Percentiles rank a stretch among this genome's conserved stretches.
Conservation (phyloP, 2,113 vertebrate species). For the Willisornis vidua region DNA sequence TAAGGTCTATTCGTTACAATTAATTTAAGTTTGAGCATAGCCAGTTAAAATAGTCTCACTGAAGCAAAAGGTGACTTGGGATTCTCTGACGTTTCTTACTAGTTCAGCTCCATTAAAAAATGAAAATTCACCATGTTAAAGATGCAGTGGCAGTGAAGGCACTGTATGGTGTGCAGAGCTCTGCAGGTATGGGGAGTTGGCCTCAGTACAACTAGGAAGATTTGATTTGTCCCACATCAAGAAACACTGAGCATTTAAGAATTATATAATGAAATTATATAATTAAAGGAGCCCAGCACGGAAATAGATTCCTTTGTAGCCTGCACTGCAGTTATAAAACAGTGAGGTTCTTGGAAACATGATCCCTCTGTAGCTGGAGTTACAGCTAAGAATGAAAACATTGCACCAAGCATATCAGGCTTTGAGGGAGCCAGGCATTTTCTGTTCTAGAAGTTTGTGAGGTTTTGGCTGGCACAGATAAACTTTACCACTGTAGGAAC, state of each 20-base stretch:
- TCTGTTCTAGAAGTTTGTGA: neutral
- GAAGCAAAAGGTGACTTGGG: neutral
- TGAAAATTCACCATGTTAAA: neutral
- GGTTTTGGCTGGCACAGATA: neutral
- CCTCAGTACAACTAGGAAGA: neutral
- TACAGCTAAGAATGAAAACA: neutral
- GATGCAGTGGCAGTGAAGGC: neutral
- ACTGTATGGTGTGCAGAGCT: neutral
- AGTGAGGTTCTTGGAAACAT: neutral
- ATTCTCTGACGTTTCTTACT: neutral
- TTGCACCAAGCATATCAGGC: neutral
- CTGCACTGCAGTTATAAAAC: neutral
- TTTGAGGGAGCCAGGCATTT: neutral
- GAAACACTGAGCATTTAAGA: neutral
- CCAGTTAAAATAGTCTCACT: neutral
- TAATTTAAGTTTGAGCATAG: neutral
- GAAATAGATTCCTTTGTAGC: neutral
- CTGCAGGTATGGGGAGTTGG: neutral
- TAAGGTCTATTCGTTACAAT: neutral
- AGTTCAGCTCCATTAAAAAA: neutral
- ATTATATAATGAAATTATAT: rapidly evolving
- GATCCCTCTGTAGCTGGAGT: neutral
- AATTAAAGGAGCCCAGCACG: neutral
- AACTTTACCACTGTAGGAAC: neutral
- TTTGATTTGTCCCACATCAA: neutral